Base-by-base conservation (phyloP, 1,140 invertebrate genomes). In the Probaryconus sp. region DNA sequence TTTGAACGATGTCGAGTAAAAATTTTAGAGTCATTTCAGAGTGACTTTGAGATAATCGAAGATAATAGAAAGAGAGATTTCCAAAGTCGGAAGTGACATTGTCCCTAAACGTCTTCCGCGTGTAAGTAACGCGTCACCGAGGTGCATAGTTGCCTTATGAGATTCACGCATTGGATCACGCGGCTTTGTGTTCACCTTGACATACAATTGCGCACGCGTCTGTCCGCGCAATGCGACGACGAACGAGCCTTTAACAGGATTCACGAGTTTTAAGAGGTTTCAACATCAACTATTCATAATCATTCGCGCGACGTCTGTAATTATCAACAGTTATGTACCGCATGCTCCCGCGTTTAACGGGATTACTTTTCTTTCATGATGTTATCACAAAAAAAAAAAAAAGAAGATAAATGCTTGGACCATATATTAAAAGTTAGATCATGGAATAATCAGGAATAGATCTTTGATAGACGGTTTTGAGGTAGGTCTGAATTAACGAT, bases 271-370 rank as follows among this genome's bases (percentile, higher is more conserved):
- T 9, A 35, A 18, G 30, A 33, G 38, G 40, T 58, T 60, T 63
- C 37, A 42, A 11, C 37, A 24, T 31, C 47, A 11, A 40, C 47
- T 51, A 63, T 50, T 63, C 60, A 63, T 63, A 51, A 63, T 63
- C 47, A 24, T 26, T 33, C 35, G 37, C 33, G 18, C 30, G 37
- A 24, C 18, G 31, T n/a, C n/a, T 50, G 45, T 37, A 63, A 63
- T 63, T 63, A 63, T 63, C 47, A 63, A 63, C 60, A 51, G 56
- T 48, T 63, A 51, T 24, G 2, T n/a, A 35, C 35, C 28, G 9
- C 48, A 7, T 7, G n/a, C 24, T 51, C 11, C 31, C 26, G 10
- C 28, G 37, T 20, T 33, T 45, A 58, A 47, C 55, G 55, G 55
- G 13, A 24, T 28, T 16, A 9, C 13, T 6, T 5, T 10, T 33